Evolutionary conservation across 2,888 invertebrate genomes (phyloP).

Genomic region (Therioaphis trifolii): DNA sequence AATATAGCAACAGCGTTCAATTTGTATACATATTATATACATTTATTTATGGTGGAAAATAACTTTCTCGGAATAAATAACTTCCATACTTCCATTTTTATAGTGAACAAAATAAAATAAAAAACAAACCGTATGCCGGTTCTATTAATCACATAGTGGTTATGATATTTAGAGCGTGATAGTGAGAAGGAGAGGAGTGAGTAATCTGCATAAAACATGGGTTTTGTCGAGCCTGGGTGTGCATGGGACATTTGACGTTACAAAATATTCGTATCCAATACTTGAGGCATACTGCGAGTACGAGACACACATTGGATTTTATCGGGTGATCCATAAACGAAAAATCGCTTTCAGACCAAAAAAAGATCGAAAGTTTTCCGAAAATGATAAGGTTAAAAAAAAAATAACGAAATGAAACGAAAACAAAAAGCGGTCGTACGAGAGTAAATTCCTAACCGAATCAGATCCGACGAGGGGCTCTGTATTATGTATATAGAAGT

Average conservation of each 20-base stretch:
- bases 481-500: neutral
- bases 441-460: slow-evolving; percentile 14
- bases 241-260: neutral
- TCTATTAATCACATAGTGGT: slow-evolving; percentile 46
- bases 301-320: neutral
- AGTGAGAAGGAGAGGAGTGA: neutral
- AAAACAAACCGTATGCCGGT: neutral
- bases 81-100: slow-evolving; percentile 14
- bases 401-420: neutral
- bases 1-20: neutral
- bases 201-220: neutral
- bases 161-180: slow-evolving; percentile 38
- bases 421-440: slow-evolving; percentile 14
- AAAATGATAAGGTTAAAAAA: slow-evolving; percentile 18
- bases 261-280: neutral
- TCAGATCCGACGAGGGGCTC: slow-evolving; percentile 1
- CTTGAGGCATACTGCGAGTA: neutral
- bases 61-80: slow-evolving; percentile 26
- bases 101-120: neutral
- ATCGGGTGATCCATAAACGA: slow-evolving; percentile 5
- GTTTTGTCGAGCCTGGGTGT: neutral
- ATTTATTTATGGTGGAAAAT: slow-evolving; percentile 20
- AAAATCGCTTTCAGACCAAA: neutral
- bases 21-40: neutral
- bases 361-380: neutral